These are phyloP conservation scores for Serinus canaria DNA, from an alignment of 2,113 vertebrate species.

Conservation along the genomic window DNA sequence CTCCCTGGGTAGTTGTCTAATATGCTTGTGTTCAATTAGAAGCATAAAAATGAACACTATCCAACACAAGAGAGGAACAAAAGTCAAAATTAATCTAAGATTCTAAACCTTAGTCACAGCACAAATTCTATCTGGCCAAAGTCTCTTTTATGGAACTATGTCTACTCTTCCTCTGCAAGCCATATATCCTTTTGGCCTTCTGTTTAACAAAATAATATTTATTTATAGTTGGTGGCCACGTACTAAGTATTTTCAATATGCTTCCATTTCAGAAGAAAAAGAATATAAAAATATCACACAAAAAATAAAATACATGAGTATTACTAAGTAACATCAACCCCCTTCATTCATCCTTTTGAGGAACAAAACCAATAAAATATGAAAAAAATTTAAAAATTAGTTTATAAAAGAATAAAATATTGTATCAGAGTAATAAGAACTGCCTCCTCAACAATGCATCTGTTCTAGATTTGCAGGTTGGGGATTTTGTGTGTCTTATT, in stretches of 20 bases:
- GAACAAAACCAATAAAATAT: neutral
- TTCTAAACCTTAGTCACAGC: neutral
- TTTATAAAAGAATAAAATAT: neutral
- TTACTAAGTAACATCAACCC: neutral
- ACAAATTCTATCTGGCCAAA: neutral
- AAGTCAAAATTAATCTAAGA: neutral
- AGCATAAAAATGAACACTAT: neutral
- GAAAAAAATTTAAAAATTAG: neutral
- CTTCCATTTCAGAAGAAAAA: neutral
- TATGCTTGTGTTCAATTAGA: neutral
- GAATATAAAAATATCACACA: neutral
- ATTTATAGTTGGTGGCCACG: neutral
- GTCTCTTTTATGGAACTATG: neutral
- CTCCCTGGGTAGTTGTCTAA: neutral
- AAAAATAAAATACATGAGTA: neutral
- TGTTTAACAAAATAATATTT: neutral
- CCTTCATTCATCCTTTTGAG: neutral
- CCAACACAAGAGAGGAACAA: neutral
- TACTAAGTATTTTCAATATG: neutral
- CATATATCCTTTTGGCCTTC: neutral
- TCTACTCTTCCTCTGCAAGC: neutral
- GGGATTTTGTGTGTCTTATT: neutral
- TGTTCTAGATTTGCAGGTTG: neutral
- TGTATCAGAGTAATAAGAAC: neutral
- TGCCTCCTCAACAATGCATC: neutral